Evolutionary conservation across 2,888 invertebrate species (phyloP).

Genomic region (Andrena marginata): DNA sequence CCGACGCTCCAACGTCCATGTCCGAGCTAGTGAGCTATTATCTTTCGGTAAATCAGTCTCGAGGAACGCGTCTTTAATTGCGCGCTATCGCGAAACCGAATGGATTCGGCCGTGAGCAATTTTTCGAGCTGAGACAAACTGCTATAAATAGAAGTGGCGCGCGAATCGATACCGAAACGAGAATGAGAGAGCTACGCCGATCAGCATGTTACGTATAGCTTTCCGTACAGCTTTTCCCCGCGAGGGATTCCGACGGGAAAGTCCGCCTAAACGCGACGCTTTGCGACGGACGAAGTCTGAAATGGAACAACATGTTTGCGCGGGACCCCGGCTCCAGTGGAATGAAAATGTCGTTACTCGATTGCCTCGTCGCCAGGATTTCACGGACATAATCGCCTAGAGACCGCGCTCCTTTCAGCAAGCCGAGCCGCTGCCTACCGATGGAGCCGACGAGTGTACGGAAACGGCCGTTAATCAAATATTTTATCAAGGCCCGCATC

Average conservation of each 20-base stretch:
- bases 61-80: conserved; percentile 6
- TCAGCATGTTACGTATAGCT: not conserved
- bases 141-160: conserved; percentile 48
- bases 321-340: not conserved
- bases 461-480: conserved; percentile 63
- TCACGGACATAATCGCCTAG: not conserved
- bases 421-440: not conserved
- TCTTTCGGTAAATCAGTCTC: conserved; percentile 1
- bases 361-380: not conserved
- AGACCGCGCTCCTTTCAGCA: not conserved
- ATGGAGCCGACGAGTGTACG: conserved; percentile 16
- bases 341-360: conserved; percentile 22
- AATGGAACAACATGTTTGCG: conserved; percentile 39
- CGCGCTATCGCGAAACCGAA: conserved; percentile 9
- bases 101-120: conserved; percentile 2
- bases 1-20: not conserved
- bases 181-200: not conserved
- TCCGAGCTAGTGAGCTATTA: conserved; percentile 5
- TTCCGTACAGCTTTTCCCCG: too few species aligned
- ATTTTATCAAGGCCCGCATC: conserved; percentile 57
- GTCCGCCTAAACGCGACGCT: not conserved
- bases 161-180: not conserved
- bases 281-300: conserved; percentile 12
- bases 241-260: not conserved
- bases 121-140: conserved; percentile 45